phyloP scores from a whole-genome alignment of 2,797 vertebrate genomes.

The Esox lucius region DNA sequence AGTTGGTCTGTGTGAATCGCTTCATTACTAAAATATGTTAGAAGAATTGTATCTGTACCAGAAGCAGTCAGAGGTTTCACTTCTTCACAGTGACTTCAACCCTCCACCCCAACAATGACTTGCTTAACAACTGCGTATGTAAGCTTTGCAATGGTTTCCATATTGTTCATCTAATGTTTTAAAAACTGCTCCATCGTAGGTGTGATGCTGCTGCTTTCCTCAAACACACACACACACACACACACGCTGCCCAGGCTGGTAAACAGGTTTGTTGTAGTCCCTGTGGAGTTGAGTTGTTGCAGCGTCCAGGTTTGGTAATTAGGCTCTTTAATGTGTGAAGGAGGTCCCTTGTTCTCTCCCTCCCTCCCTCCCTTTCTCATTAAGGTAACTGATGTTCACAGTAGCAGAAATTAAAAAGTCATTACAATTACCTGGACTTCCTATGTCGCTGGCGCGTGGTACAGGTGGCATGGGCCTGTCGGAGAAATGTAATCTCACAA shows the following conservation, averaged over 20 bases:
- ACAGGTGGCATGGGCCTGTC: slow-evolving; percentile 6
- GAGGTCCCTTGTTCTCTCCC: slow-evolving; percentile 29
- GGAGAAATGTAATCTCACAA: not conserved
- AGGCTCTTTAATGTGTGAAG: slow-evolving; percentile 40
- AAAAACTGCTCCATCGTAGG: not conserved
- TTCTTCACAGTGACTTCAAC: not conserved
- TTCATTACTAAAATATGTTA: not conserved
- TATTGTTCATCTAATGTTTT: not conserved
- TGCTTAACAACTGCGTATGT: not conserved
- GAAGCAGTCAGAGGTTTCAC: not conserved
- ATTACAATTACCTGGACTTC: slow-evolving; percentile 68
- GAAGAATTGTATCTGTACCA: not conserved
- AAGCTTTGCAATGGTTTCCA: not conserved
- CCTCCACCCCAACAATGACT: too few relatives aligned
- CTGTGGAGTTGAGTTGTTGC: slow-evolving; percentile 27
- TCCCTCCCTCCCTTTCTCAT: slow-evolving; percentile 54
- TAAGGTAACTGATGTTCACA: slow-evolving; percentile 77
- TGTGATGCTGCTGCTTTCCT: not conserved
- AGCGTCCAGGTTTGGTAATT: slow-evolving; percentile 58
- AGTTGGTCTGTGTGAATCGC: not conserved
- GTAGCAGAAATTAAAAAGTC: slow-evolving; percentile 74
- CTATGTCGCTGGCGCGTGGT: slow-evolving; percentile 32
- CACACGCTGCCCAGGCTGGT: slow-evolving; percentile 35
- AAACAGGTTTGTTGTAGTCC: slow-evolving; percentile 49
- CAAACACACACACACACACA: slow-evolving; percentile 1